Percentiles rank a stretch among this genome's conserved stretches.
Evolutionary conservation across 2,888 invertebrate genomes (phyloP).

Genomic region (Drosophila parthenogenetica): DNA sequence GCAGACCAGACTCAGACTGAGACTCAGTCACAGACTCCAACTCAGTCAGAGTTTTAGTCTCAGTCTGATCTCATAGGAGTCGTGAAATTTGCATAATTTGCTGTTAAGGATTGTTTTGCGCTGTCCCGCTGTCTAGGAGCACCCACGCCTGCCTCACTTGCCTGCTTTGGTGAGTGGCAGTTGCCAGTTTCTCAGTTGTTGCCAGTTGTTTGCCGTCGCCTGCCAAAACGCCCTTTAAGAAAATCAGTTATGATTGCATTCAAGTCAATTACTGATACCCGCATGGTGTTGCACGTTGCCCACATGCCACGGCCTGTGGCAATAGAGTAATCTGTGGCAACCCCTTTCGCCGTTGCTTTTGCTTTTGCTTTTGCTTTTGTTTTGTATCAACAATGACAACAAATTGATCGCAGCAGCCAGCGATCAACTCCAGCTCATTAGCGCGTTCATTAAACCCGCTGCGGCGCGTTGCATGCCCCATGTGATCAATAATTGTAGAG

Average conservation of each 20-base stretch:
- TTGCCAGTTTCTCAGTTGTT: constrained; percentile 36
- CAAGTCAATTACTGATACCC: constrained; percentile 68
- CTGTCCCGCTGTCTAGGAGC: constrained; percentile 49
- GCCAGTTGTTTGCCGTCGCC: constrained; percentile 29
- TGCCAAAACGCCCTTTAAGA: constrained; percentile 54
- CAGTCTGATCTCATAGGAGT: constrained; percentile 58
- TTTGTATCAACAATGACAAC: constrained; percentile 75
- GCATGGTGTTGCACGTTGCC: constrained; percentile 58
- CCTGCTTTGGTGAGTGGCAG: constrained; percentile 47
- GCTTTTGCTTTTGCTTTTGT: constrained; percentile 68
- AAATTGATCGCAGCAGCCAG: constrained; percentile 65
- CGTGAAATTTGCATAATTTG: constrained; percentile 71
- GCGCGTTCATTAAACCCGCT: constrained; percentile 69
- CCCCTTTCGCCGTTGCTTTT: constrained; percentile 41
- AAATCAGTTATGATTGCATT: constrained; percentile 61
- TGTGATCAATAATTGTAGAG: constrained; percentile 73
- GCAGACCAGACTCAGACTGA: constrained; percentile 32
- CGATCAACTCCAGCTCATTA: constrained; percentile 62
- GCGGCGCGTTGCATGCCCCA: constrained; percentile 26
- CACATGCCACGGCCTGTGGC: constrained; percentile 40
- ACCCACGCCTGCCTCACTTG: constrained; percentile 61
- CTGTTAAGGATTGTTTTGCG: constrained; percentile 60
- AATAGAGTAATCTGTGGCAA: constrained; percentile 29
- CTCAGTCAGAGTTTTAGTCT: constrained; percentile 17
- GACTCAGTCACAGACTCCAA: constrained; percentile 12